These are phyloP conservation scores for Cryptoblepharus egeriae DNA, from an alignment of 2,797 vertebrate species.

Conservation along the genomic window DNA sequence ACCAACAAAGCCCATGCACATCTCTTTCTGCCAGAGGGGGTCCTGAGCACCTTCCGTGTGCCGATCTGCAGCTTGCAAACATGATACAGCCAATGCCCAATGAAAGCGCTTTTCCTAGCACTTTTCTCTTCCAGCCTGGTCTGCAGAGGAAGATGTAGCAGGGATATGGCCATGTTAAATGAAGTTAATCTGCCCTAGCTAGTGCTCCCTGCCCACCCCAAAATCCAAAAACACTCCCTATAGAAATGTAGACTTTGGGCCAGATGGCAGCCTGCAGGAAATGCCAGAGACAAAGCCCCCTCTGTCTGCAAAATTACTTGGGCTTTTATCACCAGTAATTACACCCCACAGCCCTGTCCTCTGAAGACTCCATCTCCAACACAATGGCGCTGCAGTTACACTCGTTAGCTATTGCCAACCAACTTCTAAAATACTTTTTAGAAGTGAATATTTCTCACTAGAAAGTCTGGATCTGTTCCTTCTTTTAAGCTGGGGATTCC, in stretches of 20 bases:
- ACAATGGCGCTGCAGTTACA: slow-evolving; percentile 20
- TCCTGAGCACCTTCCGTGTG: slow-evolving; percentile 31
- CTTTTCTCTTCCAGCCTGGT: slow-evolving; percentile 22
- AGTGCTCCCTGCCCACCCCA: slow-evolving; percentile 5
- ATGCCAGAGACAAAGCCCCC: slow-evolving; percentile 27
- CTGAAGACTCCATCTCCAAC: slow-evolving; percentile 13
- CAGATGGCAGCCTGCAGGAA: slow-evolving; percentile 43
- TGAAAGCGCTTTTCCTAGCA: not conserved
- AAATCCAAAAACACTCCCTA: slow-evolving; percentile 38
- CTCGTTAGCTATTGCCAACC: not conserved
- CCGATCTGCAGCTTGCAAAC: slow-evolving; percentile 26
- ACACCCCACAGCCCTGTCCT: not conserved
- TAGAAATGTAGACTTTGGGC: not conserved
- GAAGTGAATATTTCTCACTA: not conserved
- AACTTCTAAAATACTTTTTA: not conserved
- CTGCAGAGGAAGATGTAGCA: slow-evolving; percentile 14
- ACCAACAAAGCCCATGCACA: slow-evolving; percentile 31
- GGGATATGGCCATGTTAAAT: not conserved
- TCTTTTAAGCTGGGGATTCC: not conserved
- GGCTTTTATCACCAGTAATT: slow-evolving; percentile 41
- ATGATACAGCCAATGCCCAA: not conserved
- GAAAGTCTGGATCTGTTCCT: not conserved
- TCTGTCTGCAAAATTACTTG: slow-evolving; percentile 38
- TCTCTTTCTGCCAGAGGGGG: slow-evolving; percentile 50
- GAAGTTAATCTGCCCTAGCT: slow-evolving; percentile 23